Base-by-base conservation (phyloP, 2,113 vertebrate species). In the Tor tambroides region DNA sequence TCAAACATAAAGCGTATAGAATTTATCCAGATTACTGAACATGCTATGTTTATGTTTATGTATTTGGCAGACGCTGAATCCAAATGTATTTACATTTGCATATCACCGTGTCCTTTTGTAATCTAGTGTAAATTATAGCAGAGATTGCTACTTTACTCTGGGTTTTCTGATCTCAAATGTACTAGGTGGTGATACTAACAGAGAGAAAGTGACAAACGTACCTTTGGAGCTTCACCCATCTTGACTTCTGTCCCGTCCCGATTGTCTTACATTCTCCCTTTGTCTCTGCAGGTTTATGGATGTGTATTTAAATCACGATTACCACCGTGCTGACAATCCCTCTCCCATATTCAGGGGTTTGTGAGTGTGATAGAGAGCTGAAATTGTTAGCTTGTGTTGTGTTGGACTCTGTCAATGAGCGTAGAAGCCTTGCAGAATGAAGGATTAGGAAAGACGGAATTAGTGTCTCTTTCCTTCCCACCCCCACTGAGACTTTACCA, bases 201-300 rank as follows among this genome's bases (percentile, higher is more conserved):
- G 14, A 79, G 46, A 35, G 41, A 78, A 54, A 43, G 28, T 17
- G 88, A 86, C 65, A 75, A 87, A 28, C 95, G 81, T 93, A 97
- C 96, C 95, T 96, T 96, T 92, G 96, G 95, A 93, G 93, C 94
- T 92, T 96, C 96, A 87, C 95, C 96, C 96, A 96, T 96, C 91
- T 90, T 95, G 89, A 80, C 80, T 88, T 86, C 83, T 93, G 86
- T 91, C 79, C 84, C 84, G 88, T 11, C 19, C 46, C 8, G 19
- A 41, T 21, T 32, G 28, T 3, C 4, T 79, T 0, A 65, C 75
- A 67, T 63, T 46, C 56, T 49, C 2, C 59, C 1, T 7, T 14
- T 49, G 38, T 61, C 38, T 67, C 23, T n/a, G 49, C 15, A 49
- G 19, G 17, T 23, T 32, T 83, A 35, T 38, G 23, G 5, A n/a